Percentiles rank a stretch among this genome's conserved stretches.
Evolutionary conservation across 2,113 vertebrate genomes (phyloP).

Genomic region (Cranoglanis bouderius): DNA sequence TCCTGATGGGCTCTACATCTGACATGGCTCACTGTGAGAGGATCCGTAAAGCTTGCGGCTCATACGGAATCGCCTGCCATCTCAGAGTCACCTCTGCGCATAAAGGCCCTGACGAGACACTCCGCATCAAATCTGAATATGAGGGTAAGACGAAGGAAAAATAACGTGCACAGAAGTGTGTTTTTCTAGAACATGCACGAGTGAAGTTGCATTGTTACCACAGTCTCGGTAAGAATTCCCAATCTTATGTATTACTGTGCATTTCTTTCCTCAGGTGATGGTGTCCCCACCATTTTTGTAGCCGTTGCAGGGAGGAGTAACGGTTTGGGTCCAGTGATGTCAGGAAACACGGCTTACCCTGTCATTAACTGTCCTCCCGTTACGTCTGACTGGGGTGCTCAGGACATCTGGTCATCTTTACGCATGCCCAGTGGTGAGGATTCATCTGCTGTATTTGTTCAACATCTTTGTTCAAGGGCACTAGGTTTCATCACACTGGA

Average conservation of each 20-base stretch:
- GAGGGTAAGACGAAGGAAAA: conserved; percentile 78
- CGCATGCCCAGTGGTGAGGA: conserved; percentile 92
- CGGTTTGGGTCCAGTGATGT: conserved; percentile 92
- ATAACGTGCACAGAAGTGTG: neutral
- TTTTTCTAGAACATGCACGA: neutral
- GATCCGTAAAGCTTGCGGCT: conserved; percentile 84
- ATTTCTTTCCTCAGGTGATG: conserved; percentile 79
- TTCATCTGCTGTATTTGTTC: neutral
- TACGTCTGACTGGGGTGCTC: conserved; percentile 93
- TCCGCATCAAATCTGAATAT: conserved; percentile 95
- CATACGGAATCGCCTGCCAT: conserved; percentile 84
- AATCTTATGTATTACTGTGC: neutral
- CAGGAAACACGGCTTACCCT: conserved; percentile 91
- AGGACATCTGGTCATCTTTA: conserved; percentile 97
- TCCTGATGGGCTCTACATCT: conserved; percentile 93
- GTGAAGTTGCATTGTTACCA: neutral
- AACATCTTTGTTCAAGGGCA: neutral
- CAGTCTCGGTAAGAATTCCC: neutral
- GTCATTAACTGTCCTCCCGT: conserved; percentile 95
- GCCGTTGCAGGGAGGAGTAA: conserved; percentile 96
- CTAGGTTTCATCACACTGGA: neutral
- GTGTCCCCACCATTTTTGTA: conserved; percentile 90
- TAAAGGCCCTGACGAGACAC: conserved; percentile 95
- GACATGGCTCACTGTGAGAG: conserved; percentile 91
- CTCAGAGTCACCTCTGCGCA: conserved; percentile 94